A percentile compares a stretch with the other conserved stretches of the same genome.
phyloP scores from a whole-genome alignment of 2,113 vertebrate genomes.

The Chaetops frenatus region DNA sequence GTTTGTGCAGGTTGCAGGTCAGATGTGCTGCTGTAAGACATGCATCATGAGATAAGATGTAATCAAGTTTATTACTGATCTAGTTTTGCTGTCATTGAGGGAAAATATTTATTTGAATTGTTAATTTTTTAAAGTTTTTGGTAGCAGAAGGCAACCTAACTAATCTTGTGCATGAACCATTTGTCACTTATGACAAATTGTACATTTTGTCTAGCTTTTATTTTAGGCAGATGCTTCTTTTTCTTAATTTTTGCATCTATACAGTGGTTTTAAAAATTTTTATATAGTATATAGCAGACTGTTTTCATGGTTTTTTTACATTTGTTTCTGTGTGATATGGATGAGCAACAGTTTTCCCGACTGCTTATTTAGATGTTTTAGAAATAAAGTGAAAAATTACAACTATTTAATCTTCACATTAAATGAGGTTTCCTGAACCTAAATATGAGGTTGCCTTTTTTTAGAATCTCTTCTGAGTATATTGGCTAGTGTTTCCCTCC shows the following conservation, averaged over 20 bases:
- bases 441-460: not conserved
- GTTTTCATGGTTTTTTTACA: accelerated
- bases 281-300: not conserved
- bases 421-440: not conserved
- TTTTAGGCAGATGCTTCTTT: not conserved
- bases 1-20: not conserved
- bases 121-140: not conserved
- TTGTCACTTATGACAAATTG: not conserved
- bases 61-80: not conserved
- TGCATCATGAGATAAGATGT: not conserved
- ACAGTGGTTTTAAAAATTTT: not conserved
- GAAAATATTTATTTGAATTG: not conserved
- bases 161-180: not conserved
- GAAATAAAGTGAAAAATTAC: not conserved
- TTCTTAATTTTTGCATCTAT: not conserved
- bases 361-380: not conserved
- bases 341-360: not conserved
- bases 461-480: not conserved
- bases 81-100: not conserved
- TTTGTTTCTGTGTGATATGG: not conserved
- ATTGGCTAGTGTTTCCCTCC: not conserved
- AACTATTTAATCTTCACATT: not conserved
- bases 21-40: not conserved
- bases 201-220: not conserved
- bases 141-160: not conserved